Conservation (phyloP, 2,888 invertebrate genomes). For the Thera britannica region DNA sequence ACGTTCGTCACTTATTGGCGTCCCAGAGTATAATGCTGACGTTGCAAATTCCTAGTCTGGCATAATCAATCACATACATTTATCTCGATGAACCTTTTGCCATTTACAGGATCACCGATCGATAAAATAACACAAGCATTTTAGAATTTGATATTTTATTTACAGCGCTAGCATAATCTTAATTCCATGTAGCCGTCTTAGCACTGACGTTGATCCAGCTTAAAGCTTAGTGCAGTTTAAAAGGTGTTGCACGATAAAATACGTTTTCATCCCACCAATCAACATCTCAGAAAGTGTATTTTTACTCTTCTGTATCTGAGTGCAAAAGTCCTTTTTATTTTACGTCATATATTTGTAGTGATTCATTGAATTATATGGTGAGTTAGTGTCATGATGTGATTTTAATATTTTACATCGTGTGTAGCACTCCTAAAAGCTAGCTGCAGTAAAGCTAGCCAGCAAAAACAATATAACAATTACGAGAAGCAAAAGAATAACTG, state of each 20-base stretch:
- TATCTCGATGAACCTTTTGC: slow-evolving; percentile 21
- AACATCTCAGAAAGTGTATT: too few relatives aligned
- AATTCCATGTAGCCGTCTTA: neutral
- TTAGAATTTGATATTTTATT: neutral
- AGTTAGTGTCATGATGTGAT: too few relatives aligned
- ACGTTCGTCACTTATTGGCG: neutral
- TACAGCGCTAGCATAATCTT: neutral
- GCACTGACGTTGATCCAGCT: neutral
- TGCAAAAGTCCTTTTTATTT: too few relatives aligned
- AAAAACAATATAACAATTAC: too few relatives aligned
- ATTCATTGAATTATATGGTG: too few relatives aligned
- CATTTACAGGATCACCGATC: neutral
- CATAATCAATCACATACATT: slow-evolving; percentile 24
- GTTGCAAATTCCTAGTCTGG: slow-evolving; percentile 9
- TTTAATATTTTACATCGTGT: too few relatives aligned
- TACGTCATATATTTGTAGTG: too few relatives aligned
- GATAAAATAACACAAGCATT: neutral
- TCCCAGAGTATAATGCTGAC: slow-evolving; percentile 11
- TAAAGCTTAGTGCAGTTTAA: neutral
- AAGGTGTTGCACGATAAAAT: neutral
- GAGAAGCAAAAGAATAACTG: neutral
- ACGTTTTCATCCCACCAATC: neutral
- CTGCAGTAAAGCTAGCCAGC: too few relatives aligned
- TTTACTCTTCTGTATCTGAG: too few relatives aligned
- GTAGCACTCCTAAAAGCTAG: too few relatives aligned